Conservation (phyloP, 2,113 vertebrate genomes). For the Mugil cephalus region DNA sequence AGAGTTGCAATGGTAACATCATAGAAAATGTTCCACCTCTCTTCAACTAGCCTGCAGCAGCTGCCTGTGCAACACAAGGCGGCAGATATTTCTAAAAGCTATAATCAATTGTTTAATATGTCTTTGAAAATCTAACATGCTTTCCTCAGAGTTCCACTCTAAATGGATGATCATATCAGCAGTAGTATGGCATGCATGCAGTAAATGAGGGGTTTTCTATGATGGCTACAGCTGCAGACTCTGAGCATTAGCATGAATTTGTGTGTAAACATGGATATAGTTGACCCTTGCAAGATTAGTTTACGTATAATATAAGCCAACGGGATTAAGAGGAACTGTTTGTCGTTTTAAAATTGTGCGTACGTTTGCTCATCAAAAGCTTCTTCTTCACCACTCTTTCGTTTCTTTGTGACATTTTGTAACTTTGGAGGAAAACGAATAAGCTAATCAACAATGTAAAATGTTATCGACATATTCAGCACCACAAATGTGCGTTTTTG, state of each 20-base stretch:
- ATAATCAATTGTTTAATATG: background rate
- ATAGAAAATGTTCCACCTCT: constrained; percentile 19
- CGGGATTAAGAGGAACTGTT: constrained; percentile 29
- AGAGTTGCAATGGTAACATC: constrained; percentile 11
- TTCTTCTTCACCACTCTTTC: constrained; percentile 20
- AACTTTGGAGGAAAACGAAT: background rate
- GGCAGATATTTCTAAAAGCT: constrained; percentile 1
- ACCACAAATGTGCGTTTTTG: constrained; percentile 48
- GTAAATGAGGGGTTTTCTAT: background rate
- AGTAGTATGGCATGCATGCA: background rate
- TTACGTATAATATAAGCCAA: background rate
- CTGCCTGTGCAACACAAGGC: background rate
- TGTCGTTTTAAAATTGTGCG: constrained; percentile 6
- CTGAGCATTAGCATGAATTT: background rate
- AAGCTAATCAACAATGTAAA: constrained; percentile 23
- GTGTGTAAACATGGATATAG: background rate
- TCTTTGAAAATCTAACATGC: background rate
- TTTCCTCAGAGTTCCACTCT: constrained; percentile 1
- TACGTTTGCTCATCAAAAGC: constrained; percentile 12
- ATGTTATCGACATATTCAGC: constrained; percentile 44
- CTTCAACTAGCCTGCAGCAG: constrained; percentile 16
- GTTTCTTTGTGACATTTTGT: constrained; percentile 33
- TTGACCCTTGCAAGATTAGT: background rate
- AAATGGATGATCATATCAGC: constrained; percentile 16
- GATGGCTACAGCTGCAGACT: constrained; percentile 27